Conservation (phyloP, 2,797 vertebrate species). For the Diplodus sargus region DNA sequence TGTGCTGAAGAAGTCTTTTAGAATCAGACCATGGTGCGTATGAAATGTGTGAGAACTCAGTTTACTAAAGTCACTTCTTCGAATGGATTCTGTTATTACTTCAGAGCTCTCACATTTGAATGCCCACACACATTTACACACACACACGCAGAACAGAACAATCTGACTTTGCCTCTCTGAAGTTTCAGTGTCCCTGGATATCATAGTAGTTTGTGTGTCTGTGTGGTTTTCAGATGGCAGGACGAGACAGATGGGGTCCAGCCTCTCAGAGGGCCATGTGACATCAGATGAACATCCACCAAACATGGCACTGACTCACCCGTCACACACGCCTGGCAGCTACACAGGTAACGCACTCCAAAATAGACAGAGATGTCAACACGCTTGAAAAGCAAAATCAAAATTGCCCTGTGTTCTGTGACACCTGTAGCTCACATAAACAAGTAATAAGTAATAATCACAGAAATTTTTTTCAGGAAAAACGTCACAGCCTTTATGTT, state of each 20-base stretch:
- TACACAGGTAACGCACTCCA: slow-evolving; percentile 82
- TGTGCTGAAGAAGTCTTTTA: slow-evolving; percentile 8
- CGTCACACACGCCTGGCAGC: slow-evolving; percentile 66
- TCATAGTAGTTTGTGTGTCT: slow-evolving; percentile 3
- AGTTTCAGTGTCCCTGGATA: slow-evolving; percentile 11
- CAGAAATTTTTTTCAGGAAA: background rate
- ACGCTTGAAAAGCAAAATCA: background rate
- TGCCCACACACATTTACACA: background rate
- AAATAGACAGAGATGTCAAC: background rate
- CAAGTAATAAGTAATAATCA: background rate
- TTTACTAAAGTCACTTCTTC: background rate
- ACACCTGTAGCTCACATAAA: background rate
- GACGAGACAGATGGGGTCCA: slow-evolving; percentile 80
- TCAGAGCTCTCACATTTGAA: background rate
- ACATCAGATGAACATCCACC: slow-evolving; percentile 82
- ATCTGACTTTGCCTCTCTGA: background rate
- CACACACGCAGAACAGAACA: background rate
- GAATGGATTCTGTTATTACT: background rate
- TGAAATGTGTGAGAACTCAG: too few relatives aligned
- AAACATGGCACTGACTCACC: slow-evolving; percentile 63
- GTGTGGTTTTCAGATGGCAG: slow-evolving; percentile 83
- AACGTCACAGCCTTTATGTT: background rate
- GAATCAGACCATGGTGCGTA: background rate
- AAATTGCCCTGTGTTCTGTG: background rate
- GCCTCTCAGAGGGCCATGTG: slow-evolving; percentile 77